Conservation (phyloP, 30 jellyfish, hydroid and myxozoan species). For the Rhopilema esculentum region DNA sequence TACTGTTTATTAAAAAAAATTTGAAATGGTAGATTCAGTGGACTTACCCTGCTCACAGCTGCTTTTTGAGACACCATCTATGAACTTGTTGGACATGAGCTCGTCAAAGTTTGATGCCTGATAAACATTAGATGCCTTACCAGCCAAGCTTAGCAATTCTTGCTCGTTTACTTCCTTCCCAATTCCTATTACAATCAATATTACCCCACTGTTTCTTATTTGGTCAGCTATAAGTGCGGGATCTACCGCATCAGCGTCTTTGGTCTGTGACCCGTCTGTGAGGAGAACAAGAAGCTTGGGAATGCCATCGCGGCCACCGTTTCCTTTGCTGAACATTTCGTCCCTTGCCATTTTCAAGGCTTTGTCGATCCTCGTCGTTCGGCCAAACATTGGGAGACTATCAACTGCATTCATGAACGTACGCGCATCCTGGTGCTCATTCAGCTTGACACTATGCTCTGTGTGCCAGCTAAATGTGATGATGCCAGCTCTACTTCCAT, state of each 20-base stretch:
- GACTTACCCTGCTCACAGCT: constrained; percentile 63
- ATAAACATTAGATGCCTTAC: constrained; percentile 48
- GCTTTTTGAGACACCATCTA: constrained; percentile 50
- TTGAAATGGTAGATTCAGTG: too few species aligned
- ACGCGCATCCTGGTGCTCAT: constrained; percentile 29
- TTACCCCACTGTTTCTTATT: constrained; percentile 55
- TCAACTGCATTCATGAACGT: constrained; percentile 67
- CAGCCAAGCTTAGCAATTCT: constrained; percentile 68
- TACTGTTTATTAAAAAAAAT: too few species aligned
- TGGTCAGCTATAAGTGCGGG: constrained; percentile 75
- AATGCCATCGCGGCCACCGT: constrained; percentile 78
- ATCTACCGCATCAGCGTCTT: constrained; percentile 74
- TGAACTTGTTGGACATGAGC: constrained; percentile 40
- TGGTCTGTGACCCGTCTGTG: constrained; percentile 85
- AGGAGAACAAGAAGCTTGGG: constrained; percentile 72
- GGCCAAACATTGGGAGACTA: constrained; percentile 67
- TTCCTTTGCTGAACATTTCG: constrained; percentile 52
- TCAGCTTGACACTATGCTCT: constrained; percentile 64
- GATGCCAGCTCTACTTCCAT: constrained; percentile 76
- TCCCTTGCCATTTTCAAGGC: constrained; percentile 66
- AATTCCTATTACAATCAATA: constrained; percentile 64
- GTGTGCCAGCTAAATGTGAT: constrained; percentile 75
- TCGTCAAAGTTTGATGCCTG: constrained; percentile 61
- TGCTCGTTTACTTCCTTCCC: constrained; percentile 41
- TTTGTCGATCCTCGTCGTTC: constrained; percentile 79